Conservation (phyloP, 1,140 invertebrate genomes). For the Mesaphorura yosii region DNA sequence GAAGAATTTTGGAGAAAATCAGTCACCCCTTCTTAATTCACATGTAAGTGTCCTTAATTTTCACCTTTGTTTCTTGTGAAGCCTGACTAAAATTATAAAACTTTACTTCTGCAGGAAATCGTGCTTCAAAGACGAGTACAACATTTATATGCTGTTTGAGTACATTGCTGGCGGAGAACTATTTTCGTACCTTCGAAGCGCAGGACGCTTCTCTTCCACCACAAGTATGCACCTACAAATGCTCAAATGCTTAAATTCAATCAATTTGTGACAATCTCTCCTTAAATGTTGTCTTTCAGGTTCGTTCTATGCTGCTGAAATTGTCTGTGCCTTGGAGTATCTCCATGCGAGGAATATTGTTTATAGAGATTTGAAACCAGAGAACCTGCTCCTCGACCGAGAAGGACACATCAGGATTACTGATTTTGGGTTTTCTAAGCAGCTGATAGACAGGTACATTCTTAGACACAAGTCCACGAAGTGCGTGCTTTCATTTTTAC, state of each 20-base stretch:
- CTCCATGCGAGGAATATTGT: constrained; percentile 77
- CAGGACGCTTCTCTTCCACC: constrained; percentile 69
- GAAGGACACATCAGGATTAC: constrained; percentile 93
- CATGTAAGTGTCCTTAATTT: constrained; percentile 62
- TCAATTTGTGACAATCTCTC: background rate
- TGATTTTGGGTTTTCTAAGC: constrained; percentile 95
- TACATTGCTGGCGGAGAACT: constrained; percentile 90
- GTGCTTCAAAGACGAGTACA: constrained; percentile 74
- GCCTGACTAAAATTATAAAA: background rate
- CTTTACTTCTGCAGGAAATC: constrained; percentile 56
- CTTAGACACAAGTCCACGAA: background rate
- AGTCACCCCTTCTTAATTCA: constrained; percentile 89
- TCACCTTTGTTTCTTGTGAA: background rate
- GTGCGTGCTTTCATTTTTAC: background rate
- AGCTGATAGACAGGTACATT: constrained; percentile 60
- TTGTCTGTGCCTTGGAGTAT: constrained; percentile 85
- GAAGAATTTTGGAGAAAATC: constrained; percentile 63
- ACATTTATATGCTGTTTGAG: constrained; percentile 90
- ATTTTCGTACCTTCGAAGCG: constrained; percentile 85
- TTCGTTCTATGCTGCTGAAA: constrained; percentile 89
- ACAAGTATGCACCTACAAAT: constrained; percentile 46
- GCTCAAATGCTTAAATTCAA: background rate
- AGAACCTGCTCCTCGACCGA: constrained; percentile 80
- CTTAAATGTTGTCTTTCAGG: constrained; percentile 37
- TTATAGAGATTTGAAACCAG: constrained; percentile 60